Evolutionary conservation across 2,113 vertebrate species (phyloP).

Genomic region (Ovibos moschatus): DNA sequence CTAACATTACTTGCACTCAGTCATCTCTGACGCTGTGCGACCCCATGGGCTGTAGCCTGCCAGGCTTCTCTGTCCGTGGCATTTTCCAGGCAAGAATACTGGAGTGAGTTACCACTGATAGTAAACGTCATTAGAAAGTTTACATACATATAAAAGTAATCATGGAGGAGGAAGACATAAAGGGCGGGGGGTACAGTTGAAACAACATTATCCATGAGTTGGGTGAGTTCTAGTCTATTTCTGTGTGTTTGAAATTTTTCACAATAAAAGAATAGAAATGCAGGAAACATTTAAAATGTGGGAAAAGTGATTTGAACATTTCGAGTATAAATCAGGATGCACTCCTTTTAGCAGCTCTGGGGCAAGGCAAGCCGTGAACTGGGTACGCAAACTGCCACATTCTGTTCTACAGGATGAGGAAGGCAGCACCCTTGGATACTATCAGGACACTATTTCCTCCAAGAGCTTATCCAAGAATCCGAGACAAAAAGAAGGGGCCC

Average conservation of each 20-base stretch:
- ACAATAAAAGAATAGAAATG: neutral
- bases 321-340: neutral
- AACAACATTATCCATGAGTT: neutral
- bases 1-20: neutral
- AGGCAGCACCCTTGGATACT: rapidly evolving
- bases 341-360: neutral
- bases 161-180: neutral
- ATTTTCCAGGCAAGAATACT: neutral
- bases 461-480: neutral
- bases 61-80: neutral
- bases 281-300: neutral
- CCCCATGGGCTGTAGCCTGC: neutral
- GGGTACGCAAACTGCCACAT: neutral
- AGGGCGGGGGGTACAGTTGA: rapidly evolving
- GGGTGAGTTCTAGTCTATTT: neutral
- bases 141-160: neutral
- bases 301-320: neutral
- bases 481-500: no score
- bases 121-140: neutral
- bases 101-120: neutral
- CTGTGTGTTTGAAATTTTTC: neutral
- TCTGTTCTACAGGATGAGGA: rapidly evolving
- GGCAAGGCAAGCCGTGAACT: neutral
- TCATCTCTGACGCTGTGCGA: neutral
- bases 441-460: rapidly evolving